Evolutionary conservation across 1,140 invertebrate genomes (phyloP).

Genomic region (Lithobius niger): DNA sequence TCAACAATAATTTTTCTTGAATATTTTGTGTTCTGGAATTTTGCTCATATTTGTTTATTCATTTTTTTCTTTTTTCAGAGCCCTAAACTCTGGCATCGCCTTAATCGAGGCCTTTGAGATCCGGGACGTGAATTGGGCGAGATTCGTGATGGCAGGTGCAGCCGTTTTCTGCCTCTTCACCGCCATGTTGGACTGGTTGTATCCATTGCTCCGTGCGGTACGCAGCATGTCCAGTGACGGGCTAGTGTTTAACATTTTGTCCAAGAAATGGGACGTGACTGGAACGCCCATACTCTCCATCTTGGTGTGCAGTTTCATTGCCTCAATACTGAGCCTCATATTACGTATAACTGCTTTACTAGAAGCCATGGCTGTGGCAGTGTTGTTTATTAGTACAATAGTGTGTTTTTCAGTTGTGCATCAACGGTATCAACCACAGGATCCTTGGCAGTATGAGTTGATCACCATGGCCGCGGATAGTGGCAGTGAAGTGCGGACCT

Average conservation of each 20-base stretch:
- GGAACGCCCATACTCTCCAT: not conserved
- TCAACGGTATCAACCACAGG: constrained; percentile 2
- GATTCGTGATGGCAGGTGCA: not conserved
- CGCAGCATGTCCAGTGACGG: constrained; percentile 1
- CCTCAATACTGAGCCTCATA: not conserved
- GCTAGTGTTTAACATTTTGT: not conserved
- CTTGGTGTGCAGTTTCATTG: not conserved
- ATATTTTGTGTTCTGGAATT: no score
- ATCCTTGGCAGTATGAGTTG: not conserved
- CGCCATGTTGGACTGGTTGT: not conserved
- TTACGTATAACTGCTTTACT: not conserved
- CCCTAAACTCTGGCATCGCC: not conserved
- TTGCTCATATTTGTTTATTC: no score
- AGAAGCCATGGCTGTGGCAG: not conserved
- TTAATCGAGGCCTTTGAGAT: constrained; percentile 6
- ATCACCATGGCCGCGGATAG: not conserved
- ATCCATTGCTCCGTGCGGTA: not conserved
- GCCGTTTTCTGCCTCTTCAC: not conserved
- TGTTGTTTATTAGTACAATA: not conserved
- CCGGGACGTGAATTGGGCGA: constrained; percentile 3
- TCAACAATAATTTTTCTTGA: no score
- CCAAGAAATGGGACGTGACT: not conserved
- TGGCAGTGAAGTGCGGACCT: not conserved
- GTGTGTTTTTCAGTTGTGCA: constrained; percentile 1
- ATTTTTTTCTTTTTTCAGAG: constrained; percentile 3